Conservation (phyloP, 2,797 vertebrate species). For the Sebastolobus altivelis region DNA sequence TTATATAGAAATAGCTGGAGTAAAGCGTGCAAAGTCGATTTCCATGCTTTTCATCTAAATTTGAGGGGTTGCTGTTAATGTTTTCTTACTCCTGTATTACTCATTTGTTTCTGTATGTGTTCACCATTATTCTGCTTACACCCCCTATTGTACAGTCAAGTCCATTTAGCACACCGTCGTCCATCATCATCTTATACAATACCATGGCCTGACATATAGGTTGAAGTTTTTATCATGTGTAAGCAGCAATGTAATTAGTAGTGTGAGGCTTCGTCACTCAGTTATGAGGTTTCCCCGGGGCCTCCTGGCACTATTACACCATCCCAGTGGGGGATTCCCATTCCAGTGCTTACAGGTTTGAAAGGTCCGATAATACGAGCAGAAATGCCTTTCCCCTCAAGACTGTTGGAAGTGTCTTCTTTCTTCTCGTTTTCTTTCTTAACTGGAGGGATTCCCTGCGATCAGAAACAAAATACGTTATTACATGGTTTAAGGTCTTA, state of each 20-base stretch:
- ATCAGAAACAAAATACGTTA: constrained; percentile 20
- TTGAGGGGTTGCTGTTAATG: not conserved
- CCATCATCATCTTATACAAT: not conserved
- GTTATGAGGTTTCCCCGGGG: not conserved
- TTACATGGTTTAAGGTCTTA: not conserved
- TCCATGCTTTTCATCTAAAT: not conserved
- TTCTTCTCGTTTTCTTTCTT: constrained; percentile 95
- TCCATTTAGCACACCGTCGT: not conserved
- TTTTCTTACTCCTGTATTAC: not conserved
- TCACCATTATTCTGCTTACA: not conserved
- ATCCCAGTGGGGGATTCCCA: not conserved
- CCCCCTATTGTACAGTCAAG: not conserved
- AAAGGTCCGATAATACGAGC: constrained; percentile 94
- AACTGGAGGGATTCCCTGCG: constrained; percentile 81
- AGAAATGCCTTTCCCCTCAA: constrained; percentile 95
- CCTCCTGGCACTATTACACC: not conserved
- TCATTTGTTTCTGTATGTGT: not conserved
- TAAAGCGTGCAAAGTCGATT: not conserved
- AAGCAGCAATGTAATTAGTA: constrained; percentile 9
- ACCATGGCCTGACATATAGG: not conserved
- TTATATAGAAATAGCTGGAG: not conserved
- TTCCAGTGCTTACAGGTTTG: constrained; percentile 89
- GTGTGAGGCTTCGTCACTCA: constrained; percentile 11
- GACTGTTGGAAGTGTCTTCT: constrained; percentile 75
- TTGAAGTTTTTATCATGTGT: not conserved